These are phyloP conservation scores for Sinocyclocheilus anophthalmus DNA, from an alignment of 2,113 vertebrate species.

Conservation along the genomic window DNA sequence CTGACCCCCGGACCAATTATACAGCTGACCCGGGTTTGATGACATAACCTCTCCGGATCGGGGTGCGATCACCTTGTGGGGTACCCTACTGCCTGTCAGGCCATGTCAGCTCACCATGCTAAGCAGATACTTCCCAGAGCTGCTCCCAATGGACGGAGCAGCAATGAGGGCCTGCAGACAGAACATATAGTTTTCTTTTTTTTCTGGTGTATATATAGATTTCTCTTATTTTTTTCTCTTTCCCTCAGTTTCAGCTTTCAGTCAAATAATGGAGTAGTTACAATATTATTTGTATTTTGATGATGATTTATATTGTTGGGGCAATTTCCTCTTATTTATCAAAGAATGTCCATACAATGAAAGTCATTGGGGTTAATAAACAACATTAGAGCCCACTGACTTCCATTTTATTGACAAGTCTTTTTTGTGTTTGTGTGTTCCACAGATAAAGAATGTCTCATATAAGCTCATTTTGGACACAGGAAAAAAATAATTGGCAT, in stretches of 20 bases:
- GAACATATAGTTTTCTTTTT: constrained; percentile 22
- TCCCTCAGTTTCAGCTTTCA: neutral
- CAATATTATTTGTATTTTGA: neutral
- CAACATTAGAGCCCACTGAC: no score
- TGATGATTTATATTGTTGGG: no score
- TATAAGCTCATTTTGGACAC: no score
- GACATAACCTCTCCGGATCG: constrained; percentile 76
- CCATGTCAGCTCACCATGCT: constrained; percentile 70
- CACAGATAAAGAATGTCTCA: no score
- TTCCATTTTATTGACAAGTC: no score
- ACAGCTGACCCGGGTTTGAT: constrained; percentile 76
- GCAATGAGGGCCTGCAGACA: constrained; percentile 58
- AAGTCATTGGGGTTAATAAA: no score
- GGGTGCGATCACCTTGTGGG: constrained; percentile 66
- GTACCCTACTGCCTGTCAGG: constrained; percentile 70
- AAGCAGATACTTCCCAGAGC: constrained; percentile 79
- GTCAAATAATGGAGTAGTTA: neutral
- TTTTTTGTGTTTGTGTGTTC: neutral
- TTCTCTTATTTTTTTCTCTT: constrained; percentile 27
- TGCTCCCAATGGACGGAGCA: constrained; percentile 63
- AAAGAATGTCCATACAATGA: no score
- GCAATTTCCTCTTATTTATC: neutral
- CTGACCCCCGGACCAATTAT: constrained; percentile 77
- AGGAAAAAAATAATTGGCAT: no score
- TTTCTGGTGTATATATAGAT: constrained; percentile 14